phyloP scores from a whole-genome alignment of 1,140 invertebrate species.

The Catajapyx aquilonaris region DNA sequence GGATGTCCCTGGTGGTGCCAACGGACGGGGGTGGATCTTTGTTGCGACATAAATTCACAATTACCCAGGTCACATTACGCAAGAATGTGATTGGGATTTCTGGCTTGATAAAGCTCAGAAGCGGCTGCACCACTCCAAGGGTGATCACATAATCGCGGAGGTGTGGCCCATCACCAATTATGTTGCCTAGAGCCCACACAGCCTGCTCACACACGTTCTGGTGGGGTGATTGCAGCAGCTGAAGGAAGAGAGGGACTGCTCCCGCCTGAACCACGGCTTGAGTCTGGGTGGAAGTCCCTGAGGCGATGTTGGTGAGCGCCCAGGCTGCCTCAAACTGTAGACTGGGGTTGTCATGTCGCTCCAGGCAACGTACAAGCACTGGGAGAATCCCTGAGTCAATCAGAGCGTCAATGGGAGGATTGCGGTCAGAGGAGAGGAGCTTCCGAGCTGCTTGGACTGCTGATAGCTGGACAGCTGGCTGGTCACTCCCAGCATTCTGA shows the following conservation, averaged over 20 bases:
- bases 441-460: constrained; percentile 79
- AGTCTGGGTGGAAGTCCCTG: constrained; percentile 88
- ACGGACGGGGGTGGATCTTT: constrained; percentile 80
- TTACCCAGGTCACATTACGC: constrained; percentile 94
- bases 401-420: constrained; percentile 95
- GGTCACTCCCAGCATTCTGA: constrained; percentile 42
- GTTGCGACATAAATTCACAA: constrained; percentile 89
- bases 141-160: constrained; percentile 82
- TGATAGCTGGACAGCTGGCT: constrained; percentile 47
- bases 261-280: constrained; percentile 84
- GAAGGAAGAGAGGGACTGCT: constrained; percentile 85
- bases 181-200: constrained; percentile 88
- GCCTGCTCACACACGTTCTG: constrained; percentile 98
- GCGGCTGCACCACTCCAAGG: constrained; percentile 67
- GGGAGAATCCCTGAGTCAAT: constrained; percentile 86
- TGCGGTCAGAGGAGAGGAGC: constrained; percentile 86
- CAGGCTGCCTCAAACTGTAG: constrained; percentile 98
- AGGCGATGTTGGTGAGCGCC: constrained; percentile 98
- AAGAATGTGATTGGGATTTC: constrained; percentile 83
- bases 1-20: constrained; percentile 71
- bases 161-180: constrained; percentile 77
- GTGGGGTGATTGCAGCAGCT: constrained; percentile 71
- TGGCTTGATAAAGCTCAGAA: constrained; percentile 77
- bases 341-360: constrained; percentile 58
- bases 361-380: constrained; percentile 74